Evolutionary conservation across 2,888 invertebrate species (phyloP), one percentile per base, ranked within the genome.

Genomic region (Shargacucullia verbasci): DNA sequence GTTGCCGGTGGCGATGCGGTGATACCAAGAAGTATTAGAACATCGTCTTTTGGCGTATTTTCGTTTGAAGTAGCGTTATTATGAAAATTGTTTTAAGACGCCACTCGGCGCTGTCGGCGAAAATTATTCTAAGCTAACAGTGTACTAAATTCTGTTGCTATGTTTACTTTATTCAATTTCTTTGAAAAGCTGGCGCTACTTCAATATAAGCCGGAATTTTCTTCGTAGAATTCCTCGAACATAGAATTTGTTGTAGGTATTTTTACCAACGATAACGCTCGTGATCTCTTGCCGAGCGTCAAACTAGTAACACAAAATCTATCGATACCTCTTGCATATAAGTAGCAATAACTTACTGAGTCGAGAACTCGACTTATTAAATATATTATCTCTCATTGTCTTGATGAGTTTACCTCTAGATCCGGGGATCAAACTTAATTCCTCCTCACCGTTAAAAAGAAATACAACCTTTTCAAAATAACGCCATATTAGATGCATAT

Each of bases 401-500:
- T n/a, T n/a, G n/a, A n/a, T n/a, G 2, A 31, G 41, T 2, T 6
- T 27, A 10, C 13, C 48, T 60, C 48, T 25, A 49, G 12, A 25
- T n/a, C n/a, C n/a, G n/a, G n/a, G n/a, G n/a, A n/a, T n/a, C n/a
- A n/a, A 40, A 20, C 39, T 66, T 45, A 59, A 66, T 59, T 53
- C 39, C 38, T 25, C 11, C 14, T 39, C 39, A 12, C 33, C 25
- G 9, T 34, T 14, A 41, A 39, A 34, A 55, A 59, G 50, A 74
- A 67, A 64, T 45, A 73, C 45, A 56, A 31, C 37, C 54, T 68
- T 73, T 68, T 70, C 59, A 64, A 74, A 63, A 72, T 63, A 64
- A 70, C 60, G 59, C 53, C 61, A 66, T 76, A 76, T 76, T 76
- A 65, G 64, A 72, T 66, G 70, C 74, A 76, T 76, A 70, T 66